These are phyloP conservation scores for Pyrgus malvae DNA, from an alignment of 2,888 invertebrate species.

Conservation along the genomic window DNA sequence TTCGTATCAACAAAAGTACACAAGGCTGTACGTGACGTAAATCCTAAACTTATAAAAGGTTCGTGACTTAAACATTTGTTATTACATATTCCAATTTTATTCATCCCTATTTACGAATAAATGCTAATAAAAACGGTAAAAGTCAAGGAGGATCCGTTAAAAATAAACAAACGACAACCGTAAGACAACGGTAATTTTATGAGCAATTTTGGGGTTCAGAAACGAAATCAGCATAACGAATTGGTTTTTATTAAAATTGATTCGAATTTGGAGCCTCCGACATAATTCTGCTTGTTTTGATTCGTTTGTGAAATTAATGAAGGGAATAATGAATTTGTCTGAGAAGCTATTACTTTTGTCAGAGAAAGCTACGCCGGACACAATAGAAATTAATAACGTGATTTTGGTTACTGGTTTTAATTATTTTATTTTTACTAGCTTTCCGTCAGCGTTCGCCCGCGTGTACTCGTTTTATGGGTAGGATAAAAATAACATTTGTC, in stretches of 20 bases:
- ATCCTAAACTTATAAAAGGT: conserved; percentile 36
- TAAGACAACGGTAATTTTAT: conserved; percentile 45
- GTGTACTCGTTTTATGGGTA: no score
- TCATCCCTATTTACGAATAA: conserved; percentile 50
- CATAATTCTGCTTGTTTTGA: conserved; percentile 3
- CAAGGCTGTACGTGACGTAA: conserved; percentile 54
- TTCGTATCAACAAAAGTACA: conserved; percentile 37
- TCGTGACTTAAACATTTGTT: conserved; percentile 62
- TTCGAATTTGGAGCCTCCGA: background rate
- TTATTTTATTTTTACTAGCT: no score
- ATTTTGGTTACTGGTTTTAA: no score
- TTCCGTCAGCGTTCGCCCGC: no score
- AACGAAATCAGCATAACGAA: conserved; percentile 21
- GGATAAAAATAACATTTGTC: no score
- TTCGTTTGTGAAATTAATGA: conserved; percentile 12
- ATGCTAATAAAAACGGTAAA: conserved; percentile 59
- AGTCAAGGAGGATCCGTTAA: conserved; percentile 55
- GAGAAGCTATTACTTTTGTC: background rate
- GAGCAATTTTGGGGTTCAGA: conserved; percentile 39
- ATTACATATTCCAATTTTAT: conserved; percentile 47
- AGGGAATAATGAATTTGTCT: background rate
- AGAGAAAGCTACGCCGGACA: background rate
- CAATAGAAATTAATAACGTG: no score
- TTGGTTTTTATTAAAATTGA: conserved; percentile 16
- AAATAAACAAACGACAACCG: conserved; percentile 38